Evolutionary conservation across 2,888 invertebrate genomes (phyloP).

Genomic region (Pasiphila rectangulata): DNA sequence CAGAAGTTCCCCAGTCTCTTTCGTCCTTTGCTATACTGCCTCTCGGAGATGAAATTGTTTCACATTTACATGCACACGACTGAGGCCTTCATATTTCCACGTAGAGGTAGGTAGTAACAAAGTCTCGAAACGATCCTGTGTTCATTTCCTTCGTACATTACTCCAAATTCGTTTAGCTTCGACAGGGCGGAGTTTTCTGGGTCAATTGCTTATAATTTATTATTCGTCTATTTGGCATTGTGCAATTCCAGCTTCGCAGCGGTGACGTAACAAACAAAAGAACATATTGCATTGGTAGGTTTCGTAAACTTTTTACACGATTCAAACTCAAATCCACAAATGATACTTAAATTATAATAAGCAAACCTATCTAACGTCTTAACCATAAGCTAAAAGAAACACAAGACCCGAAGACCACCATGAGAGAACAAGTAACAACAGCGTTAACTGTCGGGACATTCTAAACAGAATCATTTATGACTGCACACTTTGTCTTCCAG

Average conservation of each 20-base stretch:
- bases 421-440: background rate
- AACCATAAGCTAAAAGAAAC: background rate
- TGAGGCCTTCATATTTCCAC: slow-evolving; percentile 44
- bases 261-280: background rate
- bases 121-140: slow-evolving; percentile 39
- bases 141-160: slow-evolving; percentile 43
- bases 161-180: slow-evolving; percentile 46
- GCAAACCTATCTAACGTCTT: background rate
- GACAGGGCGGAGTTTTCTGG: slow-evolving; percentile 42
- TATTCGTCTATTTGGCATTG: slow-evolving; percentile 13
- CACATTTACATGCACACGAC: slow-evolving; percentile 58
- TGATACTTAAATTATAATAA: no score
- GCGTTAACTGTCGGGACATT: slow-evolving; percentile 11
- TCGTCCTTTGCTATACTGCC: slow-evolving; percentile 29
- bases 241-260: slow-evolving; percentile 4
- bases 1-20: slow-evolving; percentile 27
- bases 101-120: slow-evolving; percentile 35
- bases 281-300: background rate
- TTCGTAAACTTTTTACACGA: no score
- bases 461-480: slow-evolving; percentile 20
- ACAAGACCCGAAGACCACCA: background rate
- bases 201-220: slow-evolving; percentile 36
- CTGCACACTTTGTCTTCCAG: slow-evolving; percentile 15
- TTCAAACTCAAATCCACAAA: no score
- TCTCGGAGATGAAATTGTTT: slow-evolving; percentile 51